Conservation (phyloP, 2,113 vertebrate species). For the Limanda limanda region DNA sequence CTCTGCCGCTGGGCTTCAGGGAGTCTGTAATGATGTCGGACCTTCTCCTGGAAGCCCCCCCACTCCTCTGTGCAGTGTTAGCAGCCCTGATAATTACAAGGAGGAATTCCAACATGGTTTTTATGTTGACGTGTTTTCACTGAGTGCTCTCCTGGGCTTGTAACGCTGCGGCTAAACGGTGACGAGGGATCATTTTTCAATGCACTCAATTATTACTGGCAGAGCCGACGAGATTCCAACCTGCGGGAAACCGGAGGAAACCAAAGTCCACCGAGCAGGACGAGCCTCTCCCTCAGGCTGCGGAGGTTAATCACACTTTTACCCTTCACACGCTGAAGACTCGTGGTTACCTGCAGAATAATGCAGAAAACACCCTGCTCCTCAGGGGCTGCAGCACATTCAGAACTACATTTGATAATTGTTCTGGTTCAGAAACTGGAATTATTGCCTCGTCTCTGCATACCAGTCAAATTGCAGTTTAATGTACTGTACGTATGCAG, state of each 20-base stretch:
- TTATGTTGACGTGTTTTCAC: conserved; percentile 26
- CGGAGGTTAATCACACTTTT: conserved; percentile 48
- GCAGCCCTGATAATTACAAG: conserved; percentile 13
- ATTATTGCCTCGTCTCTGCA: background rate
- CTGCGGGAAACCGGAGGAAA: conserved; percentile 5
- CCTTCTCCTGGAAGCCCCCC: background rate
- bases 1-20: conserved; percentile 6
- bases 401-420: conserved; percentile 17
- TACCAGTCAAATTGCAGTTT: background rate
- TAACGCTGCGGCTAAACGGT: conserved; percentile 40
- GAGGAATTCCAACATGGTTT: conserved; percentile 28
- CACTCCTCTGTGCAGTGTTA: background rate
- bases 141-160: conserved; percentile 20
- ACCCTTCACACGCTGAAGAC: conserved; percentile 51
- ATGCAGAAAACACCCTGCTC: conserved; percentile 9
- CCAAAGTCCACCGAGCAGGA: conserved; percentile 28
- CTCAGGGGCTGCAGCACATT: background rate
- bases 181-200: conserved; percentile 48
- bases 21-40: conserved; percentile 26
- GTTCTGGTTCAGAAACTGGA: background rate
- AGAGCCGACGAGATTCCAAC: conserved; percentile 19
- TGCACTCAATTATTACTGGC: conserved; percentile 32
- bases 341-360: conserved; percentile 30
- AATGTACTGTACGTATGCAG: background rate
- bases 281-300: conserved; percentile 30